A percentile compares a stretch with the other conserved stretches of the same genome.
Evolutionary conservation across 2,797 vertebrate species (phyloP).

Genomic region (Phalanger gymnotis): DNA sequence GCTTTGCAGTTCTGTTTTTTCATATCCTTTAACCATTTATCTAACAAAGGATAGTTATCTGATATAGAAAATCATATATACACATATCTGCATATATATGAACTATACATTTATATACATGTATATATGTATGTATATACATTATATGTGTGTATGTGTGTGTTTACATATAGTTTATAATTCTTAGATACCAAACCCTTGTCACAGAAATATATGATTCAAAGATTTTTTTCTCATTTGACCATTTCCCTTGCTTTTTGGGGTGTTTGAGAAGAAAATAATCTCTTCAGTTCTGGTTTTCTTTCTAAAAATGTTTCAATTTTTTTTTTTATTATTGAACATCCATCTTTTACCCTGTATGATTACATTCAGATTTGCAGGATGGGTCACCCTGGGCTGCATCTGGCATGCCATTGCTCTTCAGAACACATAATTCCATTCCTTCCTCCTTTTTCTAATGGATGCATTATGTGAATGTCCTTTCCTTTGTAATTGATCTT

Average conservation of each 20-base stretch:
- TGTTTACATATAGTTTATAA: background rate
- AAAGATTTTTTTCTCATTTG: background rate
- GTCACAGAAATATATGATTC: background rate
- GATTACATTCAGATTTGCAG: background rate
- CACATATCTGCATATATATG: background rate
- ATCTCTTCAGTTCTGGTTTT: background rate
- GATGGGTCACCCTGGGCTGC: background rate
- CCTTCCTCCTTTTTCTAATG: background rate
- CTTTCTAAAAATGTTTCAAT: background rate
- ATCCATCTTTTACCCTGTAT: background rate
- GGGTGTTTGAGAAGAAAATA: background rate
- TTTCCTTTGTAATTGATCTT: background rate
- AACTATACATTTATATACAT: too few species aligned
- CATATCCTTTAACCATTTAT: background rate
- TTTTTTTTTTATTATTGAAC: background rate
- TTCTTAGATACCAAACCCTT: background rate
- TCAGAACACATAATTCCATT: background rate
- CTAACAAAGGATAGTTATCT: background rate
- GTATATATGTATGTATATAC: too few species aligned
- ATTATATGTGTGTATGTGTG: too few species aligned
- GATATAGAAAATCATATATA: background rate
- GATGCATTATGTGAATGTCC: background rate
- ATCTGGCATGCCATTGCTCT: background rate
- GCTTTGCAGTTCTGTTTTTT: background rate
- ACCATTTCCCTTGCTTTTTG: background rate